These are phyloP conservation scores for Copsychus sechellarum DNA, from an alignment of 2,113 vertebrate genomes.

Conservation along the genomic window DNA sequence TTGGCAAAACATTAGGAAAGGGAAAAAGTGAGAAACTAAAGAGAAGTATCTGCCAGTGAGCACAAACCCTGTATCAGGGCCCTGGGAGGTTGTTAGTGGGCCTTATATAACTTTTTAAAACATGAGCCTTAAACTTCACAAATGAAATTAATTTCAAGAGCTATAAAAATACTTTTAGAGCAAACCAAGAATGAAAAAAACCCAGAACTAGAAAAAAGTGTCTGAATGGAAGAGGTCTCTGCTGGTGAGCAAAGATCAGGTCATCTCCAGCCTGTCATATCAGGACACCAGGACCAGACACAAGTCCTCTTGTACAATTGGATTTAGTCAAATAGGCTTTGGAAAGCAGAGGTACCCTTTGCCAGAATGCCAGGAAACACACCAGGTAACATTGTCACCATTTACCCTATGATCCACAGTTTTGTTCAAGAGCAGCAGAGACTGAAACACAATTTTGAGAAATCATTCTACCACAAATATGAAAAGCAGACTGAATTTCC, in stretches of 20 bases:
- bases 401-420: neutral
- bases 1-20: neutral
- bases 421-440: neutral
- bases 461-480: neutral
- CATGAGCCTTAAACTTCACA: neutral
- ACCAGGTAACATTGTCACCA: neutral
- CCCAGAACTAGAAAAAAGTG: fast-evolving
- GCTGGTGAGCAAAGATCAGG: neutral
- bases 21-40: neutral
- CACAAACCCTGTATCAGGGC: neutral
- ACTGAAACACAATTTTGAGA: neutral
- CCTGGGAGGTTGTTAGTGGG: neutral
- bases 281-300: neutral
- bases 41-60: neutral
- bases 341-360: neutral
- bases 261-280: neutral
- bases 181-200: neutral
- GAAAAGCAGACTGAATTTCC: neutral
- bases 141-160: neutral
- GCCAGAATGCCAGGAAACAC: neutral
- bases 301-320: neutral
- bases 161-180: neutral
- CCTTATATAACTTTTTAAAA: neutral
- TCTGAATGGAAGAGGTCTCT: neutral
- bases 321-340: neutral